Conservation (phyloP, 1,140 invertebrate species). For the Drosophila erecta region DNA sequence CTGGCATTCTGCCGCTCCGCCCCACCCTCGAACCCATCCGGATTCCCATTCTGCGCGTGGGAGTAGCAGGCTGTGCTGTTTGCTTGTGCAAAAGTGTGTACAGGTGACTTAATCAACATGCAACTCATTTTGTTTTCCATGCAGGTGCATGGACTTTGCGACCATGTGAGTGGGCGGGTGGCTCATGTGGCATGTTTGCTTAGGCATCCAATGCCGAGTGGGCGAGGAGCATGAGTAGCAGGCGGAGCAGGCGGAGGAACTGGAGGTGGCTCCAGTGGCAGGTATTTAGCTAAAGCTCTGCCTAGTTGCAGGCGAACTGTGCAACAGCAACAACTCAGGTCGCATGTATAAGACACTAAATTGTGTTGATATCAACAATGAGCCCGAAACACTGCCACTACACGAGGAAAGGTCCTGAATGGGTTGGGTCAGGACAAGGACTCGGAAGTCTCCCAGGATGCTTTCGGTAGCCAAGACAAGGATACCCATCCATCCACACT, state of each 20-base stretch:
- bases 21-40: background rate
- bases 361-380: constrained; percentile 83
- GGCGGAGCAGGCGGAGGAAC: constrained; percentile 7
- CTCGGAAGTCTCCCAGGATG: constrained; percentile 30
- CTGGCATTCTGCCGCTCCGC: background rate
- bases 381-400: constrained; percentile 70
- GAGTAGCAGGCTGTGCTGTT: constrained; percentile 40
- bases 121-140: constrained; percentile 80
- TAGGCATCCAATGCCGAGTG: constrained; percentile 24
- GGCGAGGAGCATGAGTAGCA: constrained; percentile 1
- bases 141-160: constrained; percentile 39
- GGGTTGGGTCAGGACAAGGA: constrained; percentile 43
- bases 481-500: constrained; percentile 20
- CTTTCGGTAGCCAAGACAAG: constrained; percentile 57
- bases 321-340: constrained; percentile 39
- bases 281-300: constrained; percentile 75
- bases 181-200: constrained; percentile 55
- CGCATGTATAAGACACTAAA: constrained; percentile 78
- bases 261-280: constrained; percentile 26
- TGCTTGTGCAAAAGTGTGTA: constrained; percentile 75
- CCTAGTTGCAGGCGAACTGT: constrained; percentile 56
- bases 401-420: constrained; percentile 47
- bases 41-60: constrained; percentile 8
- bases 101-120: constrained; percentile 82
- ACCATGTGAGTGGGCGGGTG: constrained; percentile 24